Base-by-base conservation (phyloP, 2,797 vertebrate species). In the Hipposideros larvatus region DNA sequence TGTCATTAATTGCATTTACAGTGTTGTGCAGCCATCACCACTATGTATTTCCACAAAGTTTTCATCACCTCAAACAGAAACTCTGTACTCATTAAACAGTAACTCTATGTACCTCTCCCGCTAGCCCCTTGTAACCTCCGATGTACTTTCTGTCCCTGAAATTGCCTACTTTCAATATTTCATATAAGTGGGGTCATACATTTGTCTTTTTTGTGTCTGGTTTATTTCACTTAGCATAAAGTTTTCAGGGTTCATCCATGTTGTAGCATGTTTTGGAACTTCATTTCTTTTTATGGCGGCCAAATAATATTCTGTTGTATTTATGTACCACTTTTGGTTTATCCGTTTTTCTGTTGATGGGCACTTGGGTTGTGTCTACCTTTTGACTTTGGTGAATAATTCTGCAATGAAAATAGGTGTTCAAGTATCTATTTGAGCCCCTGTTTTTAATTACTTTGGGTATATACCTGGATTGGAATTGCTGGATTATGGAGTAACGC, bases 1-100 rank as follows among this genome's bases (percentile, higher is more conserved):
- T 31, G 26, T 48, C 26, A 14, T 66, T 92, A 70, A 51, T 96
- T 94, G 87, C 66, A 87, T 59, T 87, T 82, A 59, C 55, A 84
- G 0, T 66, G 5, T 68, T 90, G 5, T 61, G 4, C 28, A 93
- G 1, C 37, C 21, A 21, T 93, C 43, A 41, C n/a, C 18, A 55
- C 41, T 63, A 2, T 46, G 9, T 26, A 59, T 68, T 87, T 88
- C 46, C 10, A 80, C 66, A 66, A n/a, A 8, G 28, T 90, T 57
- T 92, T 75, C 31, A 77, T 83, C 48, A 77, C 68, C 66, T 61
- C 7, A 31, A 16, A 55, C 11, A 57, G 57, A 94, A 86, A 80
- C 41, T 87, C 16, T 65, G 10, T 53, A 74, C 34, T 28, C n/a
- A 14, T 51, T 63, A 73, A 74, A 34, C 80, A 90, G 1, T 74